Evolutionary conservation across 2,797 vertebrate species (phyloP).

Genomic region (Spheniscus humboldti): DNA sequence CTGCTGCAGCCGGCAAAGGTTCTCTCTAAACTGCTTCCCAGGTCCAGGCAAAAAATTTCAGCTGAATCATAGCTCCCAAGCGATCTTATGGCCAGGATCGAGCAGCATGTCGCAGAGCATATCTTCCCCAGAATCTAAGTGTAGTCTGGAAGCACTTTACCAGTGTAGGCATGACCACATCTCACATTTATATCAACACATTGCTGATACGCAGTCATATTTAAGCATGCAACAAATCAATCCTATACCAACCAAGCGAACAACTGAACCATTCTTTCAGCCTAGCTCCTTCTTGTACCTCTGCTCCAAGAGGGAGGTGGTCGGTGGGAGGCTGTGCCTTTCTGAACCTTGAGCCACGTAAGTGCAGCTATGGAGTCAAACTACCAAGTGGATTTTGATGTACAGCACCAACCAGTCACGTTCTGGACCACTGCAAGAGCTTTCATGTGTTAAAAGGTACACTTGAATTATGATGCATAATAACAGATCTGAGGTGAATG

Average conservation of each 20-base stretch:
- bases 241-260: not conserved
- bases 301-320: not conserved
- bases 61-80: not conserved
- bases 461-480: not conserved
- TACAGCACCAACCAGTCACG: accelerated
- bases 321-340: accelerated
- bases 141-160: not conserved
- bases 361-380: accelerated
- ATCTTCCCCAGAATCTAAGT: not conserved
- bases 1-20: not conserved
- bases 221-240: not conserved
- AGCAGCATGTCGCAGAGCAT: not conserved
- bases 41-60: not conserved
- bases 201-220: not conserved
- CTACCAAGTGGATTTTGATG: accelerated
- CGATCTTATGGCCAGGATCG: not conserved
- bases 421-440: not conserved
- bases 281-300: accelerated
- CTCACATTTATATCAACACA: not conserved
- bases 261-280: not conserved
- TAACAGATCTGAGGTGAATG: not conserved
- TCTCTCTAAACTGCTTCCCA: not conserved
- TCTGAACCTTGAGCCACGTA: not conserved
- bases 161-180: not conserved
- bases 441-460: not conserved